phyloP scores from a whole-genome alignment of 2,113 vertebrate species.

The Rhinogobius similis region DNA sequence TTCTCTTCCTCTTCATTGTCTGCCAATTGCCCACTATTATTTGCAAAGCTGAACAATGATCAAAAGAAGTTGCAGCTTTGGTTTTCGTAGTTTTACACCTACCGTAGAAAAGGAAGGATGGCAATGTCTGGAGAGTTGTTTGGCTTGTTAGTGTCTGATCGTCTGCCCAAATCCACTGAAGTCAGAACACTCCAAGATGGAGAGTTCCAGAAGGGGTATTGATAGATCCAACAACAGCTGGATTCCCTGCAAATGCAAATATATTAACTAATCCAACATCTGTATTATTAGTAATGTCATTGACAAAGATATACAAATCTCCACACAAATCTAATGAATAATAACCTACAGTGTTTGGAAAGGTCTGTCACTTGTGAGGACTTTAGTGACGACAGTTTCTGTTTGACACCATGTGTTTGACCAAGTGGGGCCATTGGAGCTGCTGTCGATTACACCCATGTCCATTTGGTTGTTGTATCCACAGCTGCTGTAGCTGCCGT shows the following conservation, averaged over 20 bases:
- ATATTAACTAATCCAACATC: neutral
- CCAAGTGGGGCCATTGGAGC: neutral
- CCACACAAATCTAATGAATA: neutral
- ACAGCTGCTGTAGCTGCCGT: conserved; percentile 37
- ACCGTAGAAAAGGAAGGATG: conserved; percentile 70
- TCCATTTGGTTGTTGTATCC: fast-evolving
- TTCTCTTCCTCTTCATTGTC: too few species aligned
- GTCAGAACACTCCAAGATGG: conserved; percentile 31
- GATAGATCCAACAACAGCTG: conserved; percentile 56
- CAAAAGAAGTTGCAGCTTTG: too few species aligned
- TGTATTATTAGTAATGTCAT: neutral
- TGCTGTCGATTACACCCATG: conserved; percentile 20
- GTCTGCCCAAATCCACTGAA: conserved; percentile 68
- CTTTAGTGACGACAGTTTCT: conserved; percentile 43
- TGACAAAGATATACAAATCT: neutral
- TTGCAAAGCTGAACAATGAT: neutral
- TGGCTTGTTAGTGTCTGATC: conserved; percentile 71
- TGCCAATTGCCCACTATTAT: too few species aligned
- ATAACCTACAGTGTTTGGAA: conserved; percentile 54
- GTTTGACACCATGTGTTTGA: conserved; percentile 57
- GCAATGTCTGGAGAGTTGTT: conserved; percentile 66
- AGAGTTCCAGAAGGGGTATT: neutral
- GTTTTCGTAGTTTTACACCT: neutral
- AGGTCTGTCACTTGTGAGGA: conserved; percentile 52
- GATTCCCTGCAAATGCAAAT: conserved; percentile 10